Evolutionary conservation across 2,113 vertebrate genomes (phyloP).

Genomic region (Strix uralensis): DNA sequence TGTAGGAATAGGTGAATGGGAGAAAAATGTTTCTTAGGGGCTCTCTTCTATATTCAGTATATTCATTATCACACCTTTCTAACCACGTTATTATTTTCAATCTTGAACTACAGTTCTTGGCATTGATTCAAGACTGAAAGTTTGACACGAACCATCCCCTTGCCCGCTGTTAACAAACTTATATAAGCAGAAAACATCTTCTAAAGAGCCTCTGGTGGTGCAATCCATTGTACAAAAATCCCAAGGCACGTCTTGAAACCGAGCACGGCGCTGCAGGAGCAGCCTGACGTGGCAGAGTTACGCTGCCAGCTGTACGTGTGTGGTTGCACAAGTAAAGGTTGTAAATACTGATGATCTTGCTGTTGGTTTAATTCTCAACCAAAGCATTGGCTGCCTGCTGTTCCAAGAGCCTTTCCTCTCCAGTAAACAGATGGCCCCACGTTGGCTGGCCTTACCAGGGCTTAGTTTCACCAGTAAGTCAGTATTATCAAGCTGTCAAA

Average conservation of each 20-base stretch:
- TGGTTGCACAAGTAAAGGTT: background rate
- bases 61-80: background rate
- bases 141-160: background rate
- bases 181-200: background rate
- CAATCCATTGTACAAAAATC: background rate
- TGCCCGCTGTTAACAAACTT: accelerated
- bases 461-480: constrained; percentile 10
- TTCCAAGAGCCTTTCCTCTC: constrained; percentile 16
- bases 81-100: background rate
- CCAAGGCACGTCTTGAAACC: background rate
- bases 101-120: background rate
- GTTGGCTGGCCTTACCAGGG: background rate
- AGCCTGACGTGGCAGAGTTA: background rate
- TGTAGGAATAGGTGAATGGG: background rate
- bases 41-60: background rate
- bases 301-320: background rate
- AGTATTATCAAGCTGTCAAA: constrained; percentile 49
- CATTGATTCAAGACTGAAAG: background rate
- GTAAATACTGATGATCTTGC: background rate
- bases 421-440: constrained; percentile 51
- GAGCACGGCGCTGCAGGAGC: accelerated
- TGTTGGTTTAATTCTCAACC: background rate
- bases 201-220: background rate
- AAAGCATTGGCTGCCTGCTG: constrained; percentile 36
- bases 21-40: background rate